Base-by-base conservation (phyloP, 2,797 vertebrate genomes). In the Fistularia commersonii region DNA sequence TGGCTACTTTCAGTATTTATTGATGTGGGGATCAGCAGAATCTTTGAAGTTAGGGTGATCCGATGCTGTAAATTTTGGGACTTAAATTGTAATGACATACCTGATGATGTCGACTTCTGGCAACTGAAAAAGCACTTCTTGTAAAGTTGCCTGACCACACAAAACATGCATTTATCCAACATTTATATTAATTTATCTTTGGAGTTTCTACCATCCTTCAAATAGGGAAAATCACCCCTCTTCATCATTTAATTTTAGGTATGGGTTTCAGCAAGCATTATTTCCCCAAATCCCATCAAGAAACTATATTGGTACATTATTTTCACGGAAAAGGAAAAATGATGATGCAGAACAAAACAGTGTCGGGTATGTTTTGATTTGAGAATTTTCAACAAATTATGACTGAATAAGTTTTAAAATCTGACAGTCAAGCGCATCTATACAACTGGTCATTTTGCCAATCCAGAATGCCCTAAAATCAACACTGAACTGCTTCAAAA, bases 11-110 rank as follows among this genome's bases (percentile, higher is more conserved):
- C 44, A 35, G 40, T 54, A 51, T 33, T 41, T 68, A 61, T 49
- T 61, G 69, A 69, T 63, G 68, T 39, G 23, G 15, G 57, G 64
- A 75, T 72, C 48, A 44, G 51, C 54, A 42, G 39, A 72, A 71
- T 76, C 50, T 64, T 43, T 34, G n/a, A 37, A 49, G 57, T 35
- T 48, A 53, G 61, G 59, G 49, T 41, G 1, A 47, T 38, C 33
- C 38, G 54, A 58, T 36, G 41, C 40, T 36, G 32, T 32, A 34
- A 42, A 42, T 66, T 11, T 48, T 41, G 41, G 12, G 40, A 72
- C 49, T 64, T 60, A 45, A 49, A 54, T n/a, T 48, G 54, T 48
- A 0, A 6, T 36, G 49, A 64, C 45, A 32, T 65, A 14, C 4
- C 32, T 44, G 23, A 40, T 51, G 47, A 9, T 5, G 41, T 65